These are phyloP conservation scores for Hydraecia micacea DNA, from an alignment of 2,888 invertebrate genomes.

Conservation along the genomic window DNA sequence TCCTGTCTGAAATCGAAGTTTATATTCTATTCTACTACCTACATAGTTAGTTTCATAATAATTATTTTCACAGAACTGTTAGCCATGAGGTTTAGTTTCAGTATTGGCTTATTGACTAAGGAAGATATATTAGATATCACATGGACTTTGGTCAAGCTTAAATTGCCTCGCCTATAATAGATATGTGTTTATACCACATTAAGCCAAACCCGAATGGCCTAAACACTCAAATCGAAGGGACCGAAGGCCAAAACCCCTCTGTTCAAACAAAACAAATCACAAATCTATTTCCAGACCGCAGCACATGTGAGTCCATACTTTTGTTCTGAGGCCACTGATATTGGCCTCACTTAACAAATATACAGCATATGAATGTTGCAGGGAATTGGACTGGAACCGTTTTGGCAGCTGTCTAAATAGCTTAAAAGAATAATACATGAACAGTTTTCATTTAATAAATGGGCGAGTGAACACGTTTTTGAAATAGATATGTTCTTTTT, in stretches of 20 bases:
- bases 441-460: conserved; percentile 37
- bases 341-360: conserved; percentile 51
- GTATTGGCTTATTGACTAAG: not conserved
- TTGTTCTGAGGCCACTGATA: conserved; percentile 33
- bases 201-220: conserved; percentile 8
- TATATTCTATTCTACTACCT: no score
- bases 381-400: conserved; percentile 42
- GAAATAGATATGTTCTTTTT: conserved; percentile 7
- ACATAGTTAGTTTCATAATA: no score
- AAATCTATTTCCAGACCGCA: conserved; percentile 29
- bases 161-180: not conserved
- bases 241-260: conserved; percentile 1
- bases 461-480: not conserved
- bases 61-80: no score
- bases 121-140: not conserved
- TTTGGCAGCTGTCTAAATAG: conserved; percentile 57
- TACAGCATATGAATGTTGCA: conserved; percentile 38
- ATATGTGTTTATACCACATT: not conserved
- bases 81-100: not conserved
- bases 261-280: conserved; percentile 34
- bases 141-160: not conserved
- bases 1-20: no score
- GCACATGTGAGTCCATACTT: conserved; percentile 30
- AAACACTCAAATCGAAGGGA: conserved; percentile 32
- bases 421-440: conserved; percentile 43